phyloP scores from a whole-genome alignment of 2,113 vertebrate species.

The Ceyx melanurus region DNA sequence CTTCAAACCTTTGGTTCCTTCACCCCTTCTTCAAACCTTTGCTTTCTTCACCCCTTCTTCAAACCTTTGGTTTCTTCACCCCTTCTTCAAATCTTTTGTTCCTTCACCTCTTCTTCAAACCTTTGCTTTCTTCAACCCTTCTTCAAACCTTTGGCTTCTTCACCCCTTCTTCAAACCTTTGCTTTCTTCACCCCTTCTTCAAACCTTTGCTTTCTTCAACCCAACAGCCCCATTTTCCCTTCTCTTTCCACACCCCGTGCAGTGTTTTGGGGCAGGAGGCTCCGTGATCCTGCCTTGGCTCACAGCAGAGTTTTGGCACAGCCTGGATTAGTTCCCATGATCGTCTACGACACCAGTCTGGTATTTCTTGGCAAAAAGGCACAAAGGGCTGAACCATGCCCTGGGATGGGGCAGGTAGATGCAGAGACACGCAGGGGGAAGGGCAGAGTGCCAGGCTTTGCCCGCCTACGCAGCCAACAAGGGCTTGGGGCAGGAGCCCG shows the following conservation, averaged over 20 bases:
- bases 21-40: background rate
- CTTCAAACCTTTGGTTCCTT: background rate
- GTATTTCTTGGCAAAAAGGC: slow-evolving; percentile 48
- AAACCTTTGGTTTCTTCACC: background rate
- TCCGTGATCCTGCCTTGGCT: background rate
- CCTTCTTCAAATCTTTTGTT: background rate
- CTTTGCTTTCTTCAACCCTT: background rate
- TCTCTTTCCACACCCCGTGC: rapidly evolving
- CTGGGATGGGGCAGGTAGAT: background rate
- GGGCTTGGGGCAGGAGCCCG: background rate
- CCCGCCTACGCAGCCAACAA: background rate
- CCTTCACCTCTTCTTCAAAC: background rate
- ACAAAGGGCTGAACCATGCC: background rate
- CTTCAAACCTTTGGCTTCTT: background rate
- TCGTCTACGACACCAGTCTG: slow-evolving; percentile 28
- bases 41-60: too few relatives aligned
- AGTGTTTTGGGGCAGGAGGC: background rate
- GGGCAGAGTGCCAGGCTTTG: background rate
- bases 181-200: too few relatives aligned
- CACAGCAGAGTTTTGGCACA: background rate
- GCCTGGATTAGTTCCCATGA: background rate
- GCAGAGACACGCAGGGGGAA: background rate
- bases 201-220: background rate
- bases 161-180: background rate
- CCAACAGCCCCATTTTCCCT: background rate